Evolutionary conservation across 1,140 invertebrate genomes (phyloP).

Genomic region (Melanaphis sacchari): DNA sequence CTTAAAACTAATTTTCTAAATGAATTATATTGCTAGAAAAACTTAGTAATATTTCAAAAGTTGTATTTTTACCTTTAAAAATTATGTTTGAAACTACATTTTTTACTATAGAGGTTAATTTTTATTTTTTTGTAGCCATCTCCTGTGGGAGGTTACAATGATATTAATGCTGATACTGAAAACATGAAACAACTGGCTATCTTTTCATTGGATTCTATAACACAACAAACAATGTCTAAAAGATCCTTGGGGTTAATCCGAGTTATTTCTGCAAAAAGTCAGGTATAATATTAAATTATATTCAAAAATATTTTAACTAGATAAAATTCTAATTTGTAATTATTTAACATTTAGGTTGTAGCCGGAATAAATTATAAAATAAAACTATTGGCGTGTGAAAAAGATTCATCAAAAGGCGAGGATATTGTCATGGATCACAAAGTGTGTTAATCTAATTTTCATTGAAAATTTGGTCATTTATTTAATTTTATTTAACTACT

Average conservation of each 20-base stretch:
- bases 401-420: neutral
- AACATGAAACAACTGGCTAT: neutral
- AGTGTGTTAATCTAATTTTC: neutral
- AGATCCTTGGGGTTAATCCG: constrained; percentile 29
- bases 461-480: neutral
- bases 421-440: constrained; percentile 38
- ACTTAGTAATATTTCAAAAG: neutral
- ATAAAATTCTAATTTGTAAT: neutral
- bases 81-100: neutral
- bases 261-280: constrained; percentile 40
- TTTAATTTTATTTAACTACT: constrained; percentile 26
- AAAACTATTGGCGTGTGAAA: constrained; percentile 40
- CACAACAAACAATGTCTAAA: constrained; percentile 52
- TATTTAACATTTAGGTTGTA: constrained; percentile 34
- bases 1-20: neutral
- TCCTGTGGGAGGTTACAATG: neutral
- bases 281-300: constrained; percentile 13
- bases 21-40: neutral
- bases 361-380: constrained; percentile 54
- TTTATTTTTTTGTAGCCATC: constrained; percentile 36
- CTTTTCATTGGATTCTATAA: constrained; percentile 49
- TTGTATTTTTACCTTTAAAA: neutral
- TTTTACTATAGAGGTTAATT: neutral
- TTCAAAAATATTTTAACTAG: neutral
- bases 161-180: neutral